phyloP scores from a whole-genome alignment of 2,797 vertebrate species.

The Alfaro cultratus region DNA sequence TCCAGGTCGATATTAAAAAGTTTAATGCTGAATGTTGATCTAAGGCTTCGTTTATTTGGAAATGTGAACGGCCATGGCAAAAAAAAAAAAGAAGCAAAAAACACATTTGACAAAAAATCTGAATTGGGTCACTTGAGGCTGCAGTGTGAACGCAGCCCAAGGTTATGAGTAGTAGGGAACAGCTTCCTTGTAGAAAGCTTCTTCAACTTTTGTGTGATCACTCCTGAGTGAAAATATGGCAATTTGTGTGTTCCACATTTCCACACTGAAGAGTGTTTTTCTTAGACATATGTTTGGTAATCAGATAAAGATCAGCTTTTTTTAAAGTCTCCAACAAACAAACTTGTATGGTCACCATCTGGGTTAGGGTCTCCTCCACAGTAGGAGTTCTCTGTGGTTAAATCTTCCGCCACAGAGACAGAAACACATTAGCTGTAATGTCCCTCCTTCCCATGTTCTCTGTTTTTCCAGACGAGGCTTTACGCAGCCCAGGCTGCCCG shows the following conservation, averaged over 20 bases:
- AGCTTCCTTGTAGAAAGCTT: not conserved
- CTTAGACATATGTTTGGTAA: no score
- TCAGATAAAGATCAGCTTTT: not conserved
- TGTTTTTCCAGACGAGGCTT: conserved; percentile 85
- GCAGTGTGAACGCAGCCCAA: no score
- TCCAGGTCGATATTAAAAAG: no score
- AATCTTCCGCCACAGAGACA: not conserved
- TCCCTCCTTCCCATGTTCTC: conserved; percentile 43
- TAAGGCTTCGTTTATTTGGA: no score
- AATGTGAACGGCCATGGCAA: no score
- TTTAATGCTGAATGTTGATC: no score
- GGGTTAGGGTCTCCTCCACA: not conserved
- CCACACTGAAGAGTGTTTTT: not conserved
- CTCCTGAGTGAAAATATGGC: not conserved
- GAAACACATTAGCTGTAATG: conserved; percentile 43
- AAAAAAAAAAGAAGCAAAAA: no score
- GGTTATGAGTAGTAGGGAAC: not conserved
- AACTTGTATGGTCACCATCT: not conserved
- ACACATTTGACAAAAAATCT: no score
- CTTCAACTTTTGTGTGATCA: not conserved
- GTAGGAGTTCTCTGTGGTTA: not conserved
- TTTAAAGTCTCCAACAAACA: not conserved
- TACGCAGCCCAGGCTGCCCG: conserved; percentile 90
- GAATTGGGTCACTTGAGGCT: no score
- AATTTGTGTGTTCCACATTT: no score